These are phyloP conservation scores for Rhagoletis pomonella DNA, from an alignment of 1,140 invertebrate genomes.

Conservation along the genomic window DNA sequence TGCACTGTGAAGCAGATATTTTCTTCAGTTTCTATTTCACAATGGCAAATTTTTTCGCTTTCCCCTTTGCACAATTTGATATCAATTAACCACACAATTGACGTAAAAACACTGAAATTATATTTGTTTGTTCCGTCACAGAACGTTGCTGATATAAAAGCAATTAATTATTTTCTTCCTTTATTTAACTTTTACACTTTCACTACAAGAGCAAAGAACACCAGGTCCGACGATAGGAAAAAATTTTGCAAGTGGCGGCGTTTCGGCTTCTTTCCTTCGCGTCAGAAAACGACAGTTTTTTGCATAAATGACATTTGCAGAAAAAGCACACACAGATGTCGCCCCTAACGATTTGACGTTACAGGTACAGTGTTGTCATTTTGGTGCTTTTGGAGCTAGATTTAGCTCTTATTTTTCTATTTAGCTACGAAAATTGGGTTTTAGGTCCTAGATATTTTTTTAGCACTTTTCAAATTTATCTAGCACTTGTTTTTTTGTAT, in stretches of 20 bases:
- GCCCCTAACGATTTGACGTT: too few relatives aligned
- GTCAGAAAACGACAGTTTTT: background rate
- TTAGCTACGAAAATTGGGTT: too few relatives aligned
- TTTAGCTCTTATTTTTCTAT: too few relatives aligned
- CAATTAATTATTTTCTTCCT: background rate
- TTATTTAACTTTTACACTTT: conserved; percentile 4
- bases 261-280: conserved; percentile 10
- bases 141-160: conserved; percentile 12
- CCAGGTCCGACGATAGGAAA: background rate
- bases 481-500: too few relatives aligned
- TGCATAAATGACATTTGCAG: background rate
- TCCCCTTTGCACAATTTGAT: background rate
- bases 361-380: too few relatives aligned
- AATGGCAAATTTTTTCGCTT: background rate
- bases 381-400: too few relatives aligned
- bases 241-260: conserved; percentile 38
- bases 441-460: too few relatives aligned
- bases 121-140: conserved; percentile 3
- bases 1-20: background rate
- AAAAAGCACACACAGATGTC: background rate
- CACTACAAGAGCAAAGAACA: background rate
- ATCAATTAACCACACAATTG: background rate
- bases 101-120: background rate
- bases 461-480: too few relatives aligned
- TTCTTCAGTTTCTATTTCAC: background rate